phyloP scores from a whole-genome alignment of 2,888 invertebrate genomes.

The Hypselothyrea guttata region DNA sequence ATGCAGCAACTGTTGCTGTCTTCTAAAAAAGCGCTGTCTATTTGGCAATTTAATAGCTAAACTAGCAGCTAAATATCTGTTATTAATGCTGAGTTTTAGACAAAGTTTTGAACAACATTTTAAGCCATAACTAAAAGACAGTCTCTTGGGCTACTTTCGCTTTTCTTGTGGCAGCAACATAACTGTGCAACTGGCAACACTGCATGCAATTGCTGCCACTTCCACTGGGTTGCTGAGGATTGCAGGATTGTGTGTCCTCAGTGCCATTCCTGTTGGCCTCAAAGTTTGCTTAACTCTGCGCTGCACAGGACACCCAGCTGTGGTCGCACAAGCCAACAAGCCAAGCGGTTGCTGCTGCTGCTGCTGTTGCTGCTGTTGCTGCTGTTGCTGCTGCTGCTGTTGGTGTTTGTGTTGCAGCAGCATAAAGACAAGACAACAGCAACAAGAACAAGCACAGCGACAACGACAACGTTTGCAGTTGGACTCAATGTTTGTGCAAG shows the following conservation, averaged over 20 bases:
- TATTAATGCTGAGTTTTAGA: no score
- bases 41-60: no score
- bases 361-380: conserved; percentile 37
- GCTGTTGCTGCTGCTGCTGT: conserved; percentile 34
- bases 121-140: neutral
- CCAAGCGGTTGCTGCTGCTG: conserved; percentile 56
- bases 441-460: conserved; percentile 40
- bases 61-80: no score
- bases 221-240: conserved; percentile 19
- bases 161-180: neutral
- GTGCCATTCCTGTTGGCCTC: conserved; percentile 48
- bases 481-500: conserved; percentile 79
- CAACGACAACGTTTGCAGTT: conserved; percentile 73
- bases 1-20: no score
- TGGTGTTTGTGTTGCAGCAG: conserved; percentile 69
- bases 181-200: neutral
- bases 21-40: no score
- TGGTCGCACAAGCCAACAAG: conserved; percentile 72
- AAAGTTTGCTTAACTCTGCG: conserved; percentile 75
- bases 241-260: conserved; percentile 31
- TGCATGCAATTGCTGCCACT: conserved; percentile 22
- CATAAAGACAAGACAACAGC: conserved; percentile 53
- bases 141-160: conserved; percentile 12
- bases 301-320: conserved; percentile 74
- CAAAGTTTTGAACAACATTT: neutral